A percentile compares a stretch with the other conserved stretches of the same genome.
These are phyloP conservation scores for Liodrosophila aerea DNA, from an alignment of 2,888 invertebrate genomes.

Conservation along the genomic window DNA sequence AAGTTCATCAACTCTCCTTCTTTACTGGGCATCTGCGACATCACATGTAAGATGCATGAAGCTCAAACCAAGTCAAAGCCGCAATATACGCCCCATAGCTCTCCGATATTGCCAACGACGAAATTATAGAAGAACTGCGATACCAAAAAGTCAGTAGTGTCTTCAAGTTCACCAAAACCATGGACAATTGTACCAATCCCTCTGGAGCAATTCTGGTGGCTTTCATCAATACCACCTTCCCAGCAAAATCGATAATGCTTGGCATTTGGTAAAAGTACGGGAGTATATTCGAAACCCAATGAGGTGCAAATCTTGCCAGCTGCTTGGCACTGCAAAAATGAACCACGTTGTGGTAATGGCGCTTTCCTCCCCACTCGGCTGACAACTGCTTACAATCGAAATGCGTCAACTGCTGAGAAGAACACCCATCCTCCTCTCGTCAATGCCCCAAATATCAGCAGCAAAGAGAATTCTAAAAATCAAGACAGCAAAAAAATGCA, in stretches of 20 bases:
- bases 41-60: constrained; percentile 7
- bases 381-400: neutral
- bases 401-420: constrained; percentile 8
- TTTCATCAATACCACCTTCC: constrained; percentile 17
- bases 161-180: constrained; percentile 12
- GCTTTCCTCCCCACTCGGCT: neutral
- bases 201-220: constrained; percentile 22
- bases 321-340: constrained; percentile 18
- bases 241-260: constrained; percentile 17
- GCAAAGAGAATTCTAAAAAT: constrained; percentile 20
- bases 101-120: constrained; percentile 4
- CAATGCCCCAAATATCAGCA: constrained; percentile 15
- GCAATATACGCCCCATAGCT: constrained; percentile 18
- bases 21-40: constrained; percentile 8
- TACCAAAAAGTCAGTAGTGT: constrained; percentile 5
- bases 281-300: constrained; percentile 26
- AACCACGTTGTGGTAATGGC: constrained; percentile 1
- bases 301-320: constrained; percentile 17
- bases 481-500: constrained; percentile 11
- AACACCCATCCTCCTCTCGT: constrained; percentile 8
- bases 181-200: constrained; percentile 5
- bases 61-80: constrained; percentile 5
- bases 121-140: constrained; percentile 6
- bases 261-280: constrained; percentile 20
- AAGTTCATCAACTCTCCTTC: constrained; percentile 15